Evolutionary conservation across 1,140 invertebrate genomes (phyloP).

Genomic region (Nylanderia fulva): DNA sequence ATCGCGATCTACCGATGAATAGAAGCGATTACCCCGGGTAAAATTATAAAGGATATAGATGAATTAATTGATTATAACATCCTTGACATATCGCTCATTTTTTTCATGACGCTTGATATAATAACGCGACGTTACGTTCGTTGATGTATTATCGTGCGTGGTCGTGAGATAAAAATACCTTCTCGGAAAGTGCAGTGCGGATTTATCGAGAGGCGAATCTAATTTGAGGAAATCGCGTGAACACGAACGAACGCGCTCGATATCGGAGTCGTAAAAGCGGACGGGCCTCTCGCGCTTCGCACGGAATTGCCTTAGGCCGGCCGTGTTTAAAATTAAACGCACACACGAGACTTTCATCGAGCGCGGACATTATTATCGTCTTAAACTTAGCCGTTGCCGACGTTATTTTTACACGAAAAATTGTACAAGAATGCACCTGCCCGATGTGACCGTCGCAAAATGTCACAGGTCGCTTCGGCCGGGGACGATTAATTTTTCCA

Average conservation of each 20-base stretch:
- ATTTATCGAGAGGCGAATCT: conserved; percentile 59
- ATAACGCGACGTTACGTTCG: neutral
- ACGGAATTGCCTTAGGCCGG: conserved; percentile 33
- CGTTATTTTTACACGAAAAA: conserved; percentile 67
- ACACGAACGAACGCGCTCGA: conserved; percentile 39
- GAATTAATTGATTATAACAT: neutral
- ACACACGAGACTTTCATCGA: conserved; percentile 5
- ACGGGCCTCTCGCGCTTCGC: neutral
- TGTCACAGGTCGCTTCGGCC: conserved; percentile 57
- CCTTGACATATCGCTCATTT: neutral
- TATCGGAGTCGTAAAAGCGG: conserved; percentile 35
- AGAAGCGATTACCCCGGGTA: neutral
- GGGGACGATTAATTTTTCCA: conserved; percentile 43
- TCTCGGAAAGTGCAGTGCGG: neutral
- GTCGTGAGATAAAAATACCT: conserved; percentile 51
- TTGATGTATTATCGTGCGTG: neutral
- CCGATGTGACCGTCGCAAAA: conserved; percentile 62
- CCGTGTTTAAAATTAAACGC: conserved; percentile 48
- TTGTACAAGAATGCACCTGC: conserved; percentile 34
- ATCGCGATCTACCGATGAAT: too few species aligned
- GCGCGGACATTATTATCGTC: conserved; percentile 52
- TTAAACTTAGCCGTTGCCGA: conserved; percentile 47
- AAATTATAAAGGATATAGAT: neutral
- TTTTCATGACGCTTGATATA: neutral
- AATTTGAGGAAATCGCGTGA: conserved; percentile 36